Percentiles rank a stretch among this genome's conserved stretches.
Evolutionary conservation across 2,113 vertebrate species (phyloP).

Genomic region (mouse (Mus musculus)): DNA sequence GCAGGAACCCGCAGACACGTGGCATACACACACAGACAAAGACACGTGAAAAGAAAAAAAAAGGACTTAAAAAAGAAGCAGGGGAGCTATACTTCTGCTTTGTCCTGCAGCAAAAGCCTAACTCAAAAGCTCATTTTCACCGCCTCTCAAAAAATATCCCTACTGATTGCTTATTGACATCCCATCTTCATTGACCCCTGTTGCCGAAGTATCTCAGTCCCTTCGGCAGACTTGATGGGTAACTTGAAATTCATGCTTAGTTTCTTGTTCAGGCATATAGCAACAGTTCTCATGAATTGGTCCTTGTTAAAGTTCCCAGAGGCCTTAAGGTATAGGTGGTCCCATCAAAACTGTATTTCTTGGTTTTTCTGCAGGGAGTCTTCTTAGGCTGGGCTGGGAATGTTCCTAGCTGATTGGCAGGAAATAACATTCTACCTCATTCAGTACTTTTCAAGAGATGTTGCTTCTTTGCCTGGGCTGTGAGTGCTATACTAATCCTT

Average conservation of each 20-base stretch:
- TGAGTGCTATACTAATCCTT: slow-evolving; percentile 12
- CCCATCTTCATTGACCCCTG: slow-evolving; percentile 38
- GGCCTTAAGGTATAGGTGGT: slow-evolving; percentile 44
- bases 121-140: not conserved
- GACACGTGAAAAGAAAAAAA: not conserved
- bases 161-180: slow-evolving; percentile 53
- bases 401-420: not conserved
- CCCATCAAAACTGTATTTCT: slow-evolving; percentile 67
- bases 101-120: slow-evolving; percentile 49
- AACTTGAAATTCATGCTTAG: slow-evolving; percentile 72
- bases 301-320: slow-evolving; percentile 62
- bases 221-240: slow-evolving; percentile 56
- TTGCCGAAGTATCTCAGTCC: not conserved
- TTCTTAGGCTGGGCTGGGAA: not conserved
- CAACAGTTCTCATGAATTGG: slow-evolving; percentile 51
- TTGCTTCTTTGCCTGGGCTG: slow-evolving; percentile 51
- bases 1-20: no score
- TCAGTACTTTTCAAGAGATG: slow-evolving; percentile 7
- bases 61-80: not conserved
- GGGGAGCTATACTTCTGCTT: not conserved
- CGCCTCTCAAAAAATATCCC: slow-evolving; percentile 19
- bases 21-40: not conserved
- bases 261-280: slow-evolving; percentile 60
- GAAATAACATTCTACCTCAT: not conserved
- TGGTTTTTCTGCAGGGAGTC: slow-evolving; percentile 9